Conservation (phyloP, 2,888 invertebrate species). For the Caenorhabditis becei region DNA sequence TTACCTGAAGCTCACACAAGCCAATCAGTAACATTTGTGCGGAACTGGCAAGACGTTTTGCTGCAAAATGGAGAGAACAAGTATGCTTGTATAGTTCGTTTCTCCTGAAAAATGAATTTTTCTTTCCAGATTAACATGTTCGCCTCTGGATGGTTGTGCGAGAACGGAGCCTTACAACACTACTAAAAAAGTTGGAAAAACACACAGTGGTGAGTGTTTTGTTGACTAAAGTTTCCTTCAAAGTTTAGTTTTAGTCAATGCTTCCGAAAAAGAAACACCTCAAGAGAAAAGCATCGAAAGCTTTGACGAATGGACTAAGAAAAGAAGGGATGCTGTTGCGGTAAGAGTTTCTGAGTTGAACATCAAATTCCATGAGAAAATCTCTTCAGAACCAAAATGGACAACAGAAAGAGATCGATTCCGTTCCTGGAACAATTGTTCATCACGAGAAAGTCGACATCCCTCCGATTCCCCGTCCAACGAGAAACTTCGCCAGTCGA, state of each 20-base stretch:
- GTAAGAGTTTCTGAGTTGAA: slow-evolving; percentile 10
- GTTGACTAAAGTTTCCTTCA: background rate
- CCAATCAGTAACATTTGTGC: slow-evolving; percentile 27
- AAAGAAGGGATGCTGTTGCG: slow-evolving; percentile 49
- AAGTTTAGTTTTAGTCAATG: slow-evolving; percentile 31
- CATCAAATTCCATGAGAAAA: background rate
- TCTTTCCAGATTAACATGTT: slow-evolving; percentile 6
- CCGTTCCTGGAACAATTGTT: slow-evolving; percentile 2
- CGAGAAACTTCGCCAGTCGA: slow-evolving; percentile 87
- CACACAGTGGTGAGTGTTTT: slow-evolving; percentile 2
- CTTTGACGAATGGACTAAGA: slow-evolving; percentile 67
- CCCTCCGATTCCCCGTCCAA: slow-evolving; percentile 48
- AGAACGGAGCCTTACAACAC: slow-evolving; percentile 41
- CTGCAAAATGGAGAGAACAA: slow-evolving; percentile 1
- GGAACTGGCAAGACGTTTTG: slow-evolving; percentile 38
- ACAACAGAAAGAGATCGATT: slow-evolving; percentile 18
- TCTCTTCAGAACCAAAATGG: slow-evolving; percentile 40
- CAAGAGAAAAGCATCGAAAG: slow-evolving; percentile 55
- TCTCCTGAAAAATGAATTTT: background rate
- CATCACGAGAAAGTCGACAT: slow-evolving; percentile 29
- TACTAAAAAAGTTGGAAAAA: slow-evolving; percentile 34
- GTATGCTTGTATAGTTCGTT: slow-evolving; percentile 25
- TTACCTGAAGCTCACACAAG: slow-evolving; percentile 22
- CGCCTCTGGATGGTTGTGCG: slow-evolving; percentile 28
- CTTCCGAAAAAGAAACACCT: slow-evolving; percentile 32